Conservation (phyloP, 2,888 invertebrate species). For the Pristionchus entomophagus region DNA sequence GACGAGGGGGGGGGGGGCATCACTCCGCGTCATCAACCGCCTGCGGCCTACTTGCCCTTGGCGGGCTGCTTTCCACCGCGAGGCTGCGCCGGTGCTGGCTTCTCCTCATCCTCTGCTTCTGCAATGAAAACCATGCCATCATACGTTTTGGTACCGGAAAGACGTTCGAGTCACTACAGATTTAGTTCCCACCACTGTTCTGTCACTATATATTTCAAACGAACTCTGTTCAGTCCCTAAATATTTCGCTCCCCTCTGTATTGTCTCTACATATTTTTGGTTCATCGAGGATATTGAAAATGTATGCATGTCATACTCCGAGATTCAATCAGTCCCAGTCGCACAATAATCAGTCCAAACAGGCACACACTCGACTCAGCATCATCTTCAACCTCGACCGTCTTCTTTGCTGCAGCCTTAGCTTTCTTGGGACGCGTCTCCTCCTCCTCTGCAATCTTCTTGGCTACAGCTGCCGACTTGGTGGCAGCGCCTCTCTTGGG, state of each 20-base stretch:
- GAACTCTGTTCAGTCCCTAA: too few relatives aligned
- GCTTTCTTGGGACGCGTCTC: background rate
- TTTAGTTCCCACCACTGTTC: too few relatives aligned
- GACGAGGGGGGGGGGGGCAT: background rate
- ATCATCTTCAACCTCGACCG: background rate
- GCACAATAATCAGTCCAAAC: background rate
- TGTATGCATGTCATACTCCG: too few relatives aligned
- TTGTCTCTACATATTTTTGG: too few relatives aligned
- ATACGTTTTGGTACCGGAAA: too few relatives aligned
- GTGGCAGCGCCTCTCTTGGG: slow-evolving; percentile 26
- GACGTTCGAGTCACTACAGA: too few relatives aligned
- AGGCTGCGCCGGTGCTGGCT: background rate
- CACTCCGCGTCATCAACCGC: background rate
- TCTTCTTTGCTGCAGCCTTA: background rate
- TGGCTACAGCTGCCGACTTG: background rate
- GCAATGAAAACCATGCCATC: background rate
- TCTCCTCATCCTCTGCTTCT: slow-evolving; percentile 19
- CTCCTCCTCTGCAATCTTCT: slow-evolving; percentile 13
- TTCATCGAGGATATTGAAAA: background rate
- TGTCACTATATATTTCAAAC: too few relatives aligned
- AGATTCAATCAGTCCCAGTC: too few relatives aligned
- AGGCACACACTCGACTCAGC: background rate
- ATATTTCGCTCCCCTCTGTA: too few relatives aligned
- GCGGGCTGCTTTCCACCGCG: background rate
- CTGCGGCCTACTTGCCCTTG: slow-evolving; percentile 4